Evolutionary conservation across 2,113 vertebrate genomes (phyloP).

Genomic region (Manacus vitellinus): DNA sequence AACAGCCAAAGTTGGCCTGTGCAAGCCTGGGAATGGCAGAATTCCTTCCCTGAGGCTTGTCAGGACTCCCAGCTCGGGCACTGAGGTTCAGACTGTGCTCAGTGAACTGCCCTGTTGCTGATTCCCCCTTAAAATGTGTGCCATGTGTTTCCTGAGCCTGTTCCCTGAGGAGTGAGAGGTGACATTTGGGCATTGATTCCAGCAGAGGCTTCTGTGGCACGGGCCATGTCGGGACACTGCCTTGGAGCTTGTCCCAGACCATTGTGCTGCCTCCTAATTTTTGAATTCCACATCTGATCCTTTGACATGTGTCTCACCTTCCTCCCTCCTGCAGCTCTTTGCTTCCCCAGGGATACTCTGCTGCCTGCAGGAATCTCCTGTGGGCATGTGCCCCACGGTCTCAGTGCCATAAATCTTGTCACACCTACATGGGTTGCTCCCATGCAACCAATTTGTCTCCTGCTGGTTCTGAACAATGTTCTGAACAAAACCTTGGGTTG

Average conservation of each 20-base stretch:
- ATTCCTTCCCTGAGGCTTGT: background rate
- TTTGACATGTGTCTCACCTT: background rate
- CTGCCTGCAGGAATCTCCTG: background rate
- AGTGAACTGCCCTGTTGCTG: fast-evolving
- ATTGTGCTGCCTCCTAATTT: background rate
- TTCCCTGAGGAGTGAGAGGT: background rate
- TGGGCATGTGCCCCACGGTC: background rate
- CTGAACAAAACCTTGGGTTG: background rate
- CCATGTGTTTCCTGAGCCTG: fast-evolving
- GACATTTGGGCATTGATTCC: background rate
- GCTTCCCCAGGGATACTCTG: background rate
- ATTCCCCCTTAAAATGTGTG: background rate
- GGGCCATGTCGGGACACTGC: background rate
- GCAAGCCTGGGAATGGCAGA: background rate
- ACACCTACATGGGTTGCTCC: background rate
- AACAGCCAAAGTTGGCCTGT: background rate
- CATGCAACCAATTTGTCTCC: background rate
- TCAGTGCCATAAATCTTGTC: background rate
- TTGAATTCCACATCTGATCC: background rate
- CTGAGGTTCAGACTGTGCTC: background rate
- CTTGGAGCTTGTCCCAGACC: background rate
- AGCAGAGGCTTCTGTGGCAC: background rate
- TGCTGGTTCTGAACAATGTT: background rate
- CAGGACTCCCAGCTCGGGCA: background rate
- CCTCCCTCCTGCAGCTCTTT: background rate